Evolutionary conservation across 1,140 invertebrate species (phyloP), one percentile per base, ranked within the genome.

Genomic region (Lepidurus packardi): DNA sequence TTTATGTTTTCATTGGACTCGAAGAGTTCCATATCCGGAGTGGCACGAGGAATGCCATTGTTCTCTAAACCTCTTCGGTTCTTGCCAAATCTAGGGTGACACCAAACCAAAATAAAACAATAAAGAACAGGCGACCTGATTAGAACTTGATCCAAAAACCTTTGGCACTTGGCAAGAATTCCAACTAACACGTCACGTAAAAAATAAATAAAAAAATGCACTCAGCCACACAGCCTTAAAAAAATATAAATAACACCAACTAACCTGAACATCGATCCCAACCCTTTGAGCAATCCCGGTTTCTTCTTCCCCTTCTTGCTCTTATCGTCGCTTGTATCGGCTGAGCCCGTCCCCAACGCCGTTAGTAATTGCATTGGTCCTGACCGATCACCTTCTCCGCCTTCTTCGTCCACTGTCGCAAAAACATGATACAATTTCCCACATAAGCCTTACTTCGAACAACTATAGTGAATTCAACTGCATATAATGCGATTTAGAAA

Each of bases 221-320:
- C 34, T 34, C 34, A 3, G 34, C 34, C 34, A 2, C 3, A 34
- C 34, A 34, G 34, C 3, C 34, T 34, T 34, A 34, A 2, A 34
- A 34, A 34, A 34, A 4, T 34, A 34, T 34, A 34, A 34, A 34
- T 34, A 2, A 65, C 53, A 65, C 16, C 6, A 65, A 65, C 81
- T 80, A 81, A 89, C 85, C 93, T 89, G 80, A 94, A 91, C 90
- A 94, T 93, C 7, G 91, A 92, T 0, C 92, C 91, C 24, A 95
- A 90, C 24, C 93, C 93, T 81, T 92, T 92, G 44, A 93, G 85
- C 11, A 93, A 84, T 44, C 91, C 88, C 16, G 89, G 89, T 82
- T 92, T 92, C 82, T 93, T 92, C 83, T 93, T 91, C 24, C 85
- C 90, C 78, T 89, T 90, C 80, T 88, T 88, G 78, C 92, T 89